phyloP scores from a whole-genome alignment of 2,888 invertebrate species.

The Acanthosepion lycidas region DNA sequence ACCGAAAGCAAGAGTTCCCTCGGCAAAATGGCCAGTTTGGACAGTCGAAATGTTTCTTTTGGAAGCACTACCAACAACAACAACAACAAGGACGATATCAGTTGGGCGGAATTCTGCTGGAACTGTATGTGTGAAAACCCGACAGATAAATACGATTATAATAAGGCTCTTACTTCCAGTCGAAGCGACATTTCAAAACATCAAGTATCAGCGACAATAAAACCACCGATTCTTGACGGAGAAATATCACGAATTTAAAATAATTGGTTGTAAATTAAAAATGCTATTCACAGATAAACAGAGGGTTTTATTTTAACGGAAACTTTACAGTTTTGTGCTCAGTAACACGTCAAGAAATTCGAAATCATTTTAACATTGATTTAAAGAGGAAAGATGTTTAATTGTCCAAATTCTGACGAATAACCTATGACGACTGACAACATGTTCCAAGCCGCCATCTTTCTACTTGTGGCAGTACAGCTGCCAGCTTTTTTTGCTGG shows the following conservation, averaged over 20 bases:
- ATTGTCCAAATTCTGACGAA: too few relatives aligned
- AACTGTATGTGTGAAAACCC: conserved; percentile 63
- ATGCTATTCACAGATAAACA: too few relatives aligned
- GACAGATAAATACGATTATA: background rate
- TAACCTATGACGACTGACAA: too few relatives aligned
- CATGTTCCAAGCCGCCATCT: too few relatives aligned
- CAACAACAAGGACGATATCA: conserved; percentile 53
- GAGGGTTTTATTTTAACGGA: too few relatives aligned
- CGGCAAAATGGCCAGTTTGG: conserved; percentile 36
- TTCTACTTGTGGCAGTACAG: too few relatives aligned
- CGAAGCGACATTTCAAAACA: background rate
- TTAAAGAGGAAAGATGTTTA: too few relatives aligned
- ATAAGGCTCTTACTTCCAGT: background rate
- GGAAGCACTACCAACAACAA: background rate
- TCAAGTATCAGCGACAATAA: background rate
- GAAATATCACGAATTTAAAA: background rate
- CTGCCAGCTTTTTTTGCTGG: too few relatives aligned
- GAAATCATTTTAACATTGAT: too few relatives aligned
- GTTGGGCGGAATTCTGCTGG: conserved; percentile 60
- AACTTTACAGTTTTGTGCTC: too few relatives aligned
- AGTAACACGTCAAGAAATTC: too few relatives aligned
- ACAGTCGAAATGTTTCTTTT: background rate
- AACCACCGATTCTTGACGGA: background rate
- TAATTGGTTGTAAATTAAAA: background rate
- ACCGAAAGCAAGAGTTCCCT: conserved; percentile 37